Conservation (phyloP, 2,113 vertebrate species). For the Otus sunia region DNA sequence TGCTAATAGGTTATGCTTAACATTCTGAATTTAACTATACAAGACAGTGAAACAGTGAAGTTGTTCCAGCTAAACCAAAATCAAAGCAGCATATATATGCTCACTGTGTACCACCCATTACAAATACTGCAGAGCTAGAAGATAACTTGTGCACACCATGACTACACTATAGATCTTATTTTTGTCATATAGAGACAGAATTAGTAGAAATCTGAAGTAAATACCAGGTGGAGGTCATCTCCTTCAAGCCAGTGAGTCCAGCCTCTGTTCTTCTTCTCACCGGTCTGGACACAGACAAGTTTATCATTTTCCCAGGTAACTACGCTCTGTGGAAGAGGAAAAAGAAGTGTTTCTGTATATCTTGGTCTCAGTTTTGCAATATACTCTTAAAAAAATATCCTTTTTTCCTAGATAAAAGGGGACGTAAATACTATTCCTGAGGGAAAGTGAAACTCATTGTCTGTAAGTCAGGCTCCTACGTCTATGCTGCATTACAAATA, state of each 20-base stretch:
- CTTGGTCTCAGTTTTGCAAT: neutral
- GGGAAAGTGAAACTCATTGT: neutral
- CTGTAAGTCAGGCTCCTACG: neutral
- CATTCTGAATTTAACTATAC: neutral
- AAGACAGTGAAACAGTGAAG: neutral
- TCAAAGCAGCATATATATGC: neutral
- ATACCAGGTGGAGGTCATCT: constrained; percentile 85
- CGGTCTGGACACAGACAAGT: constrained; percentile 86
- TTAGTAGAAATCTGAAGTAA: neutral
- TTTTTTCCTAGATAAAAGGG: neutral
- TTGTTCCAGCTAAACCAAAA: neutral
- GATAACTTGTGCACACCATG: no score
- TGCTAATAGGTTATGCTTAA: neutral
- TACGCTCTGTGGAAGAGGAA: constrained; percentile 67
- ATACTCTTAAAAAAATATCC: neutral
- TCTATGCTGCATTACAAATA: neutral
- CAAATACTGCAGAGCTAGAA: neutral
- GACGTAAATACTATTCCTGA: neutral
- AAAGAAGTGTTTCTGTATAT: neutral
- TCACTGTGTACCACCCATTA: neutral
- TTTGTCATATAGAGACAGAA: neutral
- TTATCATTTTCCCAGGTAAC: constrained; percentile 84
- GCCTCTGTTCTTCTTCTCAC: constrained; percentile 85
- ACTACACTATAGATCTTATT: neutral
- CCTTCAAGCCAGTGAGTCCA: constrained; percentile 91